Base-by-base conservation (phyloP, 37 sponge, comb jelly and placozoan genomes). In the Geodia barretti region DNA sequence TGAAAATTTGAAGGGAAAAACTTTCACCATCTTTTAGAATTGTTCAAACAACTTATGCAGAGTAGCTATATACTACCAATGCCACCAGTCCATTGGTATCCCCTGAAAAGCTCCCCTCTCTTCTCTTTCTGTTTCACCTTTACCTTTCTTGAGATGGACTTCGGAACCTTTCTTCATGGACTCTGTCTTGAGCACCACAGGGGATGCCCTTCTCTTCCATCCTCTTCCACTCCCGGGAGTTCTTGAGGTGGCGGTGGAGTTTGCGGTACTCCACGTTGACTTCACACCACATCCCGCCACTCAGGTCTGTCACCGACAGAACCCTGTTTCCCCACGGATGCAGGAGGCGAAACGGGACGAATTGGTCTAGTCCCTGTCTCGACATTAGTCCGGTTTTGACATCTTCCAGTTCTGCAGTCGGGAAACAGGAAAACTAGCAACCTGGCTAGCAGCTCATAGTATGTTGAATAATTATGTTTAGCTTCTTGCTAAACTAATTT, bases 231-330 rank as follows among this genome's bases (percentile, higher is more conserved):
- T 74, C 80, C 30, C 28, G 34, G 9, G 87, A 68, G 5, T 36
- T n/a, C 47, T 74, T 79, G 73, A 86, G 39, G 58, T 74, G 65
- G 21, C 62, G 75, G 43, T 86, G 67, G 42, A 86, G 76, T 60
- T 86, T 70, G 35, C 68, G 61, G 73, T 86, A 86, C 80, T 86
- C 87, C 69, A 80, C 74, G 75, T 86, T 74, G 23, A 71, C 23
- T 76, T 86, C 87, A 79, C 87, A 86, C 87, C 87, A 86, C 68
- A 86, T 36, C 8, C 80, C 80, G 17, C 67, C 3, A 34, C 35
- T 33, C 20, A 86, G 63, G 37, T 79, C 87, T 3, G 68, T 78
- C 64, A 86, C 79, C 62, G 54, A 58, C 23, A 86, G 39, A 20
- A 74, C 61, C 29, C 36, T 73, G 35, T 73, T 37, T 5, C 81